Conservation (phyloP, 2,797 vertebrate species). For the Tympanoctomys barrerae region DNA sequence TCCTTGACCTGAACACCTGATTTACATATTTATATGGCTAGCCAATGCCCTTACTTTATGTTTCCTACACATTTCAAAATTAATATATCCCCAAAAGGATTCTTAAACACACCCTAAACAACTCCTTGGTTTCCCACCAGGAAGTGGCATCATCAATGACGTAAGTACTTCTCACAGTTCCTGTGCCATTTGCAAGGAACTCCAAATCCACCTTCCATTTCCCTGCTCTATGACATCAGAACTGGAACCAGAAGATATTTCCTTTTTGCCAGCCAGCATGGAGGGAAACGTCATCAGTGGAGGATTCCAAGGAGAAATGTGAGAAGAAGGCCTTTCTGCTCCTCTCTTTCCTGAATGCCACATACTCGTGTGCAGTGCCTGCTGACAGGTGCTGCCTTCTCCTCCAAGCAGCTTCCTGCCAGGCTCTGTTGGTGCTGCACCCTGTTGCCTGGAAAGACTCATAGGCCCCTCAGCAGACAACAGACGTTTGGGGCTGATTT, state of each 20-base stretch:
- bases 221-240: not conserved
- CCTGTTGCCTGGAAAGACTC: not conserved
- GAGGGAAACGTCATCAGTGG: not conserved
- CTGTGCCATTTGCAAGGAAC: not conserved
- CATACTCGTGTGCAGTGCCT: not conserved
- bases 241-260: not conserved
- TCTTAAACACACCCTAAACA: not conserved
- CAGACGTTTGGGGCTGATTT: not conserved
- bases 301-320: not conserved
- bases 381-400: not conserved
- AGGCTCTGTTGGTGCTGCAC: not conserved
- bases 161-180: not conserved
- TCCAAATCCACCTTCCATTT: not conserved
- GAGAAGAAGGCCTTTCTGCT: not conserved
- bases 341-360: not conserved
- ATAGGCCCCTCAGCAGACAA: not conserved
- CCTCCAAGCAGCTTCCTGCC: not conserved
- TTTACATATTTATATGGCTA: not conserved
- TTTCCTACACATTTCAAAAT: not conserved
- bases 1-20: not conserved
- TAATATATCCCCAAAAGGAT: not conserved
- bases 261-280: not conserved
- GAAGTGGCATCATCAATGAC: not conserved
- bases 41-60: not conserved
- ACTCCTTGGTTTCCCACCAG: not conserved